These are phyloP conservation scores for Microhierax caerulescens DNA, from an alignment of 2,797 vertebrate species.

Conservation along the genomic window DNA sequence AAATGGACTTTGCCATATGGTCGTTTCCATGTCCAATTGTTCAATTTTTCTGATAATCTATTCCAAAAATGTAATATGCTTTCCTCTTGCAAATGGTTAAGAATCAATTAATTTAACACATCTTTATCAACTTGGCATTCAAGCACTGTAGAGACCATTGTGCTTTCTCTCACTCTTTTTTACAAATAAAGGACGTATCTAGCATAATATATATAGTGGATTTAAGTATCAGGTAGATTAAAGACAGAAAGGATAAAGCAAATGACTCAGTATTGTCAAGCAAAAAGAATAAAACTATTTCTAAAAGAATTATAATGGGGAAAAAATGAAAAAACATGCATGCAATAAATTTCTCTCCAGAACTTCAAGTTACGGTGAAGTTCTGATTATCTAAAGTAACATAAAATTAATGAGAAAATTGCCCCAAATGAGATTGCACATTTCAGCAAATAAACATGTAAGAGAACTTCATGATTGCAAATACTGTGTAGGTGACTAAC, in stretches of 20 bases:
- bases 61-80: neutral
- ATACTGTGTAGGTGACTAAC: neutral
- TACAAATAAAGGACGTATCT: neutral
- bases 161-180: neutral
- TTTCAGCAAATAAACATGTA: neutral
- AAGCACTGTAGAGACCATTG: neutral
- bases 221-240: neutral
- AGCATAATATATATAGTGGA: neutral
- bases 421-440: neutral
- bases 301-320: neutral
- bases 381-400: neutral
- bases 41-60: neutral
- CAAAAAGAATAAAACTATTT: neutral
- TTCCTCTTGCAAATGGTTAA: neutral
- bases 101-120: neutral
- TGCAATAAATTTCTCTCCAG: neutral
- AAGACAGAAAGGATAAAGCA: neutral
- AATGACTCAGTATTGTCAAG: neutral
- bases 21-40: neutral
- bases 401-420: neutral
- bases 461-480: neutral
- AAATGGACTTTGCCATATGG: neutral
- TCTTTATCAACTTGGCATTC: neutral
- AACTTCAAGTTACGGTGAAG: neutral
- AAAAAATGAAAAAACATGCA: neutral